A percentile compares a stretch with the other conserved stretches of the same genome.
phyloP scores from a whole-genome alignment of 2,113 vertebrate species.

The Acinonyx jubatus region DNA sequence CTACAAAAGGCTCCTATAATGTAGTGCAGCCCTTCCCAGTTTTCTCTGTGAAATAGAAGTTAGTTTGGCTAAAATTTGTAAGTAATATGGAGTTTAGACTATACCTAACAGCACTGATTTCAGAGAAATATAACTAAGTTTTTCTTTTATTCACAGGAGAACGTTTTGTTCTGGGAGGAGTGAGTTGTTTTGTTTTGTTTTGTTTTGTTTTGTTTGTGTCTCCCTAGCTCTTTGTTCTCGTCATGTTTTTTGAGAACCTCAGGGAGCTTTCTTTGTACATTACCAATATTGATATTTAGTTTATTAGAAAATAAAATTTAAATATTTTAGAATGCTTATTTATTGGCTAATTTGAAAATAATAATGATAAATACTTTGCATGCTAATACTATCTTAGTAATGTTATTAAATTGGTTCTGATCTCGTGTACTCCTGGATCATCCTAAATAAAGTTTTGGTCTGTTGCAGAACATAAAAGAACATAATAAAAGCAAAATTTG shows the following conservation, averaged over 20 bases:
- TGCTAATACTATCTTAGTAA: neutral
- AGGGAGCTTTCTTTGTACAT: neutral
- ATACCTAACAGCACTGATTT: neutral
- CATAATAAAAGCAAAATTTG: neutral
- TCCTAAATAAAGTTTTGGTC: neutral
- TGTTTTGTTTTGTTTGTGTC: neutral
- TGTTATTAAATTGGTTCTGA: neutral
- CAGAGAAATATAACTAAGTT: neutral
- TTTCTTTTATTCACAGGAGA: neutral
- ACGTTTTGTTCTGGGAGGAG: neutral
- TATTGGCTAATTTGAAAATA: neutral
- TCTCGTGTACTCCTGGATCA: rapidly evolving
- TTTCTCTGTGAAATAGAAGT: neutral
- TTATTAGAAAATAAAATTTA: neutral
- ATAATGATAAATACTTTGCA: neutral
- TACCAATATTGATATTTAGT: neutral
- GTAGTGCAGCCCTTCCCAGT: neutral
- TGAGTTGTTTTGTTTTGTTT: neutral
- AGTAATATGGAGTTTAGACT: neutral
- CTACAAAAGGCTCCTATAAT: neutral
- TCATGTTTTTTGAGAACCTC: neutral
- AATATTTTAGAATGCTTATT: neutral
- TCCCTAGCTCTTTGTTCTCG: too few relatives aligned
- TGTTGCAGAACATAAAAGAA: neutral
- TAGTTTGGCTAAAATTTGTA: neutral